phyloP scores from a whole-genome alignment of 2,113 vertebrate genomes.

The Cyprinodon variegatus region DNA sequence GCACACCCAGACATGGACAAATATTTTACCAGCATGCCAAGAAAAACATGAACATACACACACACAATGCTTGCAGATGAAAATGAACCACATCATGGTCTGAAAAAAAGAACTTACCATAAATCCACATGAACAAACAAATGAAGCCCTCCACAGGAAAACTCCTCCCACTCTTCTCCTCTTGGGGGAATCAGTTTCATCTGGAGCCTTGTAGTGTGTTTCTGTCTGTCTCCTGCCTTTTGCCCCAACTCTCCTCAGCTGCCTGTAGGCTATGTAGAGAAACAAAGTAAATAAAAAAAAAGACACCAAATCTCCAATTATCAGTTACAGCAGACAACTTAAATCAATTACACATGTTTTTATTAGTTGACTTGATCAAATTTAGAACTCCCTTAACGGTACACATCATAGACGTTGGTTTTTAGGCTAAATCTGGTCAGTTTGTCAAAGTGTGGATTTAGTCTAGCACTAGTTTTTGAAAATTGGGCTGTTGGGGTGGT shows the following conservation, averaged over 20 bases:
- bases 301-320: neutral
- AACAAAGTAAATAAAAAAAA: too few relatives aligned
- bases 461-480: too few relatives aligned
- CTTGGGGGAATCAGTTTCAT: neutral
- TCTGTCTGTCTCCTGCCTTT: neutral
- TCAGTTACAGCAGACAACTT: neutral
- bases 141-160: neutral
- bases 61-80: conserved; percentile 17
- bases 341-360: neutral
- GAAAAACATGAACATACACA: neutral
- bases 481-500: too few relatives aligned
- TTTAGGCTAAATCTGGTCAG: too few relatives aligned
- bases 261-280: neutral
- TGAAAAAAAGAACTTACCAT: conserved; percentile 10
- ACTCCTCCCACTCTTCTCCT: neutral
- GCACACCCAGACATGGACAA: conserved; percentile 27
- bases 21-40: conserved; percentile 1
- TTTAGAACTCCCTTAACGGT: too few relatives aligned
- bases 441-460: too few relatives aligned
- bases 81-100: conserved; percentile 37
- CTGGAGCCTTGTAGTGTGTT: neutral
- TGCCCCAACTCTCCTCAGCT: neutral
- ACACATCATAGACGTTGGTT: too few relatives aligned
- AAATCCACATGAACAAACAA: neutral
- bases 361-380: too few relatives aligned